Percentiles rank a stretch among this genome's conserved stretches.
These are phyloP conservation scores for Hydrozoanthus gracilis DNA, from an alignment of 92 coral and sea anemone genomes.

Conservation along the genomic window DNA sequence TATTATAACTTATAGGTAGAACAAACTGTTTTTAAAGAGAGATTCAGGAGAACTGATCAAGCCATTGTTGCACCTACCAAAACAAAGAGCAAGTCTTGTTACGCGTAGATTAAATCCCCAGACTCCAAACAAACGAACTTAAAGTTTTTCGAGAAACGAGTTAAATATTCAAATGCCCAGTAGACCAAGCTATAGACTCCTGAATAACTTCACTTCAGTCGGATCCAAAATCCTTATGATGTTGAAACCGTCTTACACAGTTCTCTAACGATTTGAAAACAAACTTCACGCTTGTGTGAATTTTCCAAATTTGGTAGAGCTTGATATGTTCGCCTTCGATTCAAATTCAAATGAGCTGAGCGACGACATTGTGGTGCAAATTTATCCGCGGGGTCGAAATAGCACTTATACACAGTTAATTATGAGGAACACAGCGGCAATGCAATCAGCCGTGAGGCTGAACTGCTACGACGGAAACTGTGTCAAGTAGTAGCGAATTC, in stretches of 20 bases:
- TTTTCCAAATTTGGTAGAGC: conserved; percentile 40
- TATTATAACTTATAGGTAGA: too few species aligned
- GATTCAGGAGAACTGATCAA: too few species aligned
- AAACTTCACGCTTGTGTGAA: conserved; percentile 31
- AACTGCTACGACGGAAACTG: conserved; percentile 4
- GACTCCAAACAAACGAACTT: too few species aligned
- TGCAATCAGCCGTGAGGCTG: background rate
- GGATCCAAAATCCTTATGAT: too few species aligned
- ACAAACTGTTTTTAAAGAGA: too few species aligned
- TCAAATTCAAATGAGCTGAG: conserved; percentile 28
- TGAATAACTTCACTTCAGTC: too few species aligned
- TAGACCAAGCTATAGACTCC: too few species aligned
- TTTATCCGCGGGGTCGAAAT: background rate
- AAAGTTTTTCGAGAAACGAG: too few species aligned
- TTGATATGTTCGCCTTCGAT: background rate
- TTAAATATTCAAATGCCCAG: too few species aligned
- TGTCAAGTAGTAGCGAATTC: background rate
- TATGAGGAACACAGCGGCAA: background rate
- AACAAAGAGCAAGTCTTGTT: too few species aligned
- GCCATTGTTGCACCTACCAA: too few species aligned
- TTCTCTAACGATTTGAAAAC: background rate
- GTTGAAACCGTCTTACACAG: conserved; percentile 42
- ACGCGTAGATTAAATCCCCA: too few species aligned
- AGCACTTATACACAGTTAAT: background rate
- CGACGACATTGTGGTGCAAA: conserved; percentile 34